Conservation (phyloP, 2,113 vertebrate species). For the Etia nguti region DNA sequence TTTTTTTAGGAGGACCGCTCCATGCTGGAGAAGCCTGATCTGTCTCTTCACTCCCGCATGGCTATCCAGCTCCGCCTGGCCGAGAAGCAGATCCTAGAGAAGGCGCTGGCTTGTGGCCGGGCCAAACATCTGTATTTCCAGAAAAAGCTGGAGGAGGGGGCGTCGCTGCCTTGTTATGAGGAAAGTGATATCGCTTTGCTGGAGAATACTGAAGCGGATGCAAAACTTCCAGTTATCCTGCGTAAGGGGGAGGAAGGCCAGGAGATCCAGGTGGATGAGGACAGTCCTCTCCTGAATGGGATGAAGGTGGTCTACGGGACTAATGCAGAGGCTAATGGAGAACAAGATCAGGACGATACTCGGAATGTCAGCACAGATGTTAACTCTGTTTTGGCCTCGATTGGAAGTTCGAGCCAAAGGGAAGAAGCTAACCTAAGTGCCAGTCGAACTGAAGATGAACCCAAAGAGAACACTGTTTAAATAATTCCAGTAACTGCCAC, state of each 20-base stretch:
- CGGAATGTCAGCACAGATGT: not conserved
- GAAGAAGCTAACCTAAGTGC: conserved; percentile 52
- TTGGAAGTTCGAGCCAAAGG: not conserved
- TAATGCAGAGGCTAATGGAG: conserved; percentile 15
- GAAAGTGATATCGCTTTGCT: conserved; percentile 84
- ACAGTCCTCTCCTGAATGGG: conserved; percentile 71
- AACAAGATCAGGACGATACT: not conserved
- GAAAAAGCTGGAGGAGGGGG: conserved; percentile 77
- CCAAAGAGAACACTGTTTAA: conserved; percentile 77
- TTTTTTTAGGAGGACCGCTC: conserved; percentile 82
- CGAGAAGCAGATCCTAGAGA: conserved; percentile 93
- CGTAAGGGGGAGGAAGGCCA: conserved; percentile 71
- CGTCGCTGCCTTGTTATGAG: conserved; percentile 79
- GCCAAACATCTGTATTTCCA: conserved; percentile 77
- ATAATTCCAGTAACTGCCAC: conserved; percentile 19
- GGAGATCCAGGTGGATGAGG: conserved; percentile 61
- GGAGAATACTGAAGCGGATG: conserved; percentile 79
- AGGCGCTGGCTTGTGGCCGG: conserved; percentile 76
- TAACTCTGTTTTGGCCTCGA: conserved; percentile 1
- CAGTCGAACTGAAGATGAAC: conserved; percentile 71
- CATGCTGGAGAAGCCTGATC: conserved; percentile 77
- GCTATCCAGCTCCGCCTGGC: conserved; percentile 88
- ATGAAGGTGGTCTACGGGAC: conserved; percentile 73
- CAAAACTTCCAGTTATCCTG: conserved; percentile 85
- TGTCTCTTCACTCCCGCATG: conserved; percentile 78